Evolutionary conservation across 2,888 invertebrate genomes (phyloP).

Genomic region (Phymatocera aterrima): DNA sequence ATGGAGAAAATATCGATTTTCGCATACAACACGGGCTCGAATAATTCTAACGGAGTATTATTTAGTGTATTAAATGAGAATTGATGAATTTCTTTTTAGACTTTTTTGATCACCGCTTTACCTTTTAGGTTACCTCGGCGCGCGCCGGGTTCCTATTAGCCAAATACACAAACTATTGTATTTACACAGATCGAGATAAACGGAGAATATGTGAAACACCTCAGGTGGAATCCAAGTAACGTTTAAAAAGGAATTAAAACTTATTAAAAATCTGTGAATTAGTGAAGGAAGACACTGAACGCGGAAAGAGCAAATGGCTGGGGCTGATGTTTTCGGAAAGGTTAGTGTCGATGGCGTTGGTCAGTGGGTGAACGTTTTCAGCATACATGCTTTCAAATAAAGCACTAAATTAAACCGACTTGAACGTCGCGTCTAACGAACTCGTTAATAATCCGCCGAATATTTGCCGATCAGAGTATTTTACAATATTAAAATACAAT

Average conservation of each 20-base stretch:
- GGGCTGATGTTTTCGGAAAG: slow-evolving; percentile 71
- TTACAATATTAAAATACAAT: not conserved
- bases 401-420: not conserved
- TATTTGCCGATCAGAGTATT: not conserved
- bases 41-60: not conserved
- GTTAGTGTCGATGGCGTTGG: slow-evolving; percentile 59
- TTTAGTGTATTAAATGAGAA: not conserved
- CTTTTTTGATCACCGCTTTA: slow-evolving; percentile 45
- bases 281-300: slow-evolving; percentile 56
- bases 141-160: slow-evolving; percentile 70
- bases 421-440: not conserved
- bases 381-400: slow-evolving; percentile 61
- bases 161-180: slow-evolving; percentile 51
- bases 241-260: not conserved
- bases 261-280: slow-evolving; percentile 19
- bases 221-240: slow-evolving; percentile 37
- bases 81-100: slow-evolving; percentile 20
- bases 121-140: slow-evolving; percentile 72
- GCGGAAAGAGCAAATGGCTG: slow-evolving; percentile 64
- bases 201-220: not conserved
- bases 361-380: slow-evolving; percentile 67
- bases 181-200: not conserved
- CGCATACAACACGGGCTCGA: not conserved
- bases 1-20: not conserved
- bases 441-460: not conserved